These are phyloP conservation scores for Rhagophthalmus giganteus DNA, from an alignment of 2,888 invertebrate genomes.

Conservation along the genomic window DNA sequence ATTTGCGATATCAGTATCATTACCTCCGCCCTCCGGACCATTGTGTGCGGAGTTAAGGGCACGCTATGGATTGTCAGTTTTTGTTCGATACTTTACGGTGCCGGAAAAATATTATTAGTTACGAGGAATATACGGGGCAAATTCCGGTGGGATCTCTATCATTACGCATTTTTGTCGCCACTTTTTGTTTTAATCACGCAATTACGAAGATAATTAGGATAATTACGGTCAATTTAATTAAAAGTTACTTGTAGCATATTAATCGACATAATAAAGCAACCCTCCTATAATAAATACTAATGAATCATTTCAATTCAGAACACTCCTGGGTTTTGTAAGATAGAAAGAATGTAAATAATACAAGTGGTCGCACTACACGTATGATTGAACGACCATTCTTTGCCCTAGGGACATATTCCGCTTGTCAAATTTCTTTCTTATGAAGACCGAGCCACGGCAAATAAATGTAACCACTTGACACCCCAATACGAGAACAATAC, in stretches of 20 bases:
- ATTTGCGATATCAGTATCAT: constrained; percentile 48
- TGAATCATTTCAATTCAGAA: constrained; percentile 51
- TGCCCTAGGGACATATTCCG: constrained; percentile 52
- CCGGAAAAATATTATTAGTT: constrained; percentile 42
- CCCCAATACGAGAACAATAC: constrained; percentile 36
- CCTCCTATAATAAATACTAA: constrained; percentile 43
- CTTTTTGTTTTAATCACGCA: constrained; percentile 46
- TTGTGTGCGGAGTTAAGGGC: constrained; percentile 34
- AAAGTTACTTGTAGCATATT: constrained; percentile 45
- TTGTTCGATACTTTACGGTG: constrained; percentile 36
- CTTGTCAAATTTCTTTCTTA: constrained; percentile 53
- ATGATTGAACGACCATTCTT: constrained; percentile 50
- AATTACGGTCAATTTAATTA: constrained; percentile 46
- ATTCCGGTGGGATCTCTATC: constrained; percentile 44
- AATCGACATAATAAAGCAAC: constrained; percentile 45
- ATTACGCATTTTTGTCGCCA: constrained; percentile 42
- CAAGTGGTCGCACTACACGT: constrained; percentile 51
- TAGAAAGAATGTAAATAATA: constrained; percentile 47
- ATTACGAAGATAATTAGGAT: constrained; percentile 45
- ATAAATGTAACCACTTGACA: constrained; percentile 55
- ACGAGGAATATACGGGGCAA: constrained; percentile 41
- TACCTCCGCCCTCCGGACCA: constrained; percentile 39
- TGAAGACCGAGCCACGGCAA: constrained; percentile 52
- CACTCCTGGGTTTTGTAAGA: constrained; percentile 36
- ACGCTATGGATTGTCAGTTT: constrained; percentile 43